A percentile compares a stretch with the other conserved stretches of the same genome.
phyloP scores from a whole-genome alignment of 2,113 vertebrate genomes.

The Dipodomys merriami region DNA sequence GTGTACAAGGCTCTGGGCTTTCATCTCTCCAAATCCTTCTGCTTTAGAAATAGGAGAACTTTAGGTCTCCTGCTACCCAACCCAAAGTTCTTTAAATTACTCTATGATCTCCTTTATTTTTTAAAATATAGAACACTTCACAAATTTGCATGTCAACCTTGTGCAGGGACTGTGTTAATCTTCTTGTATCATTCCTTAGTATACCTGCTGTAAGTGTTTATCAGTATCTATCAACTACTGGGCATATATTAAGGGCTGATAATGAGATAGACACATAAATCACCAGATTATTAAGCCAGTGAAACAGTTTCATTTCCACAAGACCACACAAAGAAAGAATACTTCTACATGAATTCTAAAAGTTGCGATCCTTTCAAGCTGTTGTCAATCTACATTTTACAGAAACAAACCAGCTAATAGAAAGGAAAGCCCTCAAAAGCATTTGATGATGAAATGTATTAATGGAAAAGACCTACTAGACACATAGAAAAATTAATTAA shows the following conservation, averaged over 20 bases:
- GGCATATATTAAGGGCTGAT: constrained; percentile 4
- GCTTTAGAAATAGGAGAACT: constrained; percentile 28
- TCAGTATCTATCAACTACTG: background rate
- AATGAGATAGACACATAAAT: background rate
- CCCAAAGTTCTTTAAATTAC: background rate
- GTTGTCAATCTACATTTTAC: background rate
- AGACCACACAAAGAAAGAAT: constrained; percentile 3
- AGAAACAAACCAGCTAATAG: constrained; percentile 32
- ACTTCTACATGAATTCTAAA: constrained; percentile 3
- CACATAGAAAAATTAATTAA: background rate
- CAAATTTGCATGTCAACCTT: too few species aligned
- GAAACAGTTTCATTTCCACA: constrained; percentile 8
- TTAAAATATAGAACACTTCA: background rate
- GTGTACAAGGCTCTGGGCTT: background rate
- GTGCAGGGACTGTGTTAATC: too few species aligned
- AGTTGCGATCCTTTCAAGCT: background rate
- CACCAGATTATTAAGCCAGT: background rate
- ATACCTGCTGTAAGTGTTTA: background rate
- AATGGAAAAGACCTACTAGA: constrained; percentile 7
- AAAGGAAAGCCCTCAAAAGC: constrained; percentile 13
- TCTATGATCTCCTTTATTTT: constrained; percentile 26
- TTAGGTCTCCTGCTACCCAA: background rate
- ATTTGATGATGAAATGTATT: background rate
- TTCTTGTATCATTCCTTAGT: too few species aligned
- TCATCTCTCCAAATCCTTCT: constrained; percentile 5